phyloP scores from a whole-genome alignment of 2,888 invertebrate species.

The Embidobia sp. region DNA sequence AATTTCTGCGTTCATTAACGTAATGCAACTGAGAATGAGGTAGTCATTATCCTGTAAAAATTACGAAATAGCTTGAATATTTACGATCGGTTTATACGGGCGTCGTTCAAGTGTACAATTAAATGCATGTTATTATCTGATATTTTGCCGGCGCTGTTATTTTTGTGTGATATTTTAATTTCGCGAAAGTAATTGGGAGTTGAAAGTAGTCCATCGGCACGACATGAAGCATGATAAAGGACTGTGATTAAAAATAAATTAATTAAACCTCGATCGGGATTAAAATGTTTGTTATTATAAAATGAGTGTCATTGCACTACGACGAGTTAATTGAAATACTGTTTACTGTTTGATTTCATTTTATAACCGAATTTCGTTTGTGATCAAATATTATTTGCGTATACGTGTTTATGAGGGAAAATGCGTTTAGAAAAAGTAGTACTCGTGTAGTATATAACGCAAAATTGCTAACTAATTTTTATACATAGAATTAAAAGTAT shows the following conservation, averaged over 20 bases:
- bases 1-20: constrained; percentile 53
- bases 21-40: constrained; percentile 44
- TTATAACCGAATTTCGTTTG: too few relatives aligned
- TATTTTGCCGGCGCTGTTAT: constrained; percentile 24
- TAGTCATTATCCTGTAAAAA: constrained; percentile 50
- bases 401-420: too few relatives aligned
- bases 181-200: constrained; percentile 31
- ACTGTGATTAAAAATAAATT: constrained; percentile 42
- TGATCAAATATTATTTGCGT: too few relatives aligned
- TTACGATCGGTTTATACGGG: constrained; percentile 39
- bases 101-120: constrained; percentile 40
- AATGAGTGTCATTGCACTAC: neutral
- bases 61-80: constrained; percentile 36
- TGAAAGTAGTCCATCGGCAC: constrained; percentile 11
- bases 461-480: constrained; percentile 10
- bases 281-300: constrained; percentile 9
- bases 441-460: too few relatives aligned
- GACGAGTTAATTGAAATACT: constrained; percentile 9
- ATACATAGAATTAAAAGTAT: too few relatives aligned
- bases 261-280: constrained; percentile 11
- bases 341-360: constrained; percentile 8
- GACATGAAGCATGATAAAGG: neutral
- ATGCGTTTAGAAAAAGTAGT: too few relatives aligned
- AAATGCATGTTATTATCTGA: constrained; percentile 47
- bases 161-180: constrained; percentile 44